These are phyloP conservation scores for Chunga burmeisteri DNA, from an alignment of 2,113 vertebrate genomes.

Conservation along the genomic window DNA sequence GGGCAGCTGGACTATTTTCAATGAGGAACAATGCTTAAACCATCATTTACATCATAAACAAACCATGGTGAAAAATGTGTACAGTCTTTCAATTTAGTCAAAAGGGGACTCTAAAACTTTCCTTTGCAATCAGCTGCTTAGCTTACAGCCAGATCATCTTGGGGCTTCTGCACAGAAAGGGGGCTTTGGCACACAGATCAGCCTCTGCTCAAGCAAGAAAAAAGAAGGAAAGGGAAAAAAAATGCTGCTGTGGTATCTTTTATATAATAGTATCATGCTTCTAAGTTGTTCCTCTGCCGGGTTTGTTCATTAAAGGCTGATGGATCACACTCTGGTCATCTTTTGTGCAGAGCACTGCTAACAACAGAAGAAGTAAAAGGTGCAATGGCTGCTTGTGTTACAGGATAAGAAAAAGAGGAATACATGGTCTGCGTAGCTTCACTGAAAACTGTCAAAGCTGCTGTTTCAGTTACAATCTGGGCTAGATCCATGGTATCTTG, in stretches of 20 bases:
- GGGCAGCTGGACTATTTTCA: slow-evolving; percentile 12
- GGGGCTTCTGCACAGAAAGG: not conserved
- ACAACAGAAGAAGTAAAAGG: not conserved
- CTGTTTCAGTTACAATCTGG: not conserved
- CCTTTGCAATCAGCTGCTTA: not conserved
- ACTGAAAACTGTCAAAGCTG: not conserved
- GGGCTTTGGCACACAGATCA: not conserved
- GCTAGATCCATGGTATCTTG: not conserved
- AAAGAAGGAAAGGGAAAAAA: not conserved
- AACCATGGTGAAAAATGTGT: not conserved
- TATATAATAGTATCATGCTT: not conserved
- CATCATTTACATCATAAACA: slow-evolving; percentile 2
- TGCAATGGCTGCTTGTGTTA: not conserved
- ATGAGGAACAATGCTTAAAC: not conserved
- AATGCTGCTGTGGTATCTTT: fast-evolving
- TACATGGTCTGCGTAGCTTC: fast-evolving
- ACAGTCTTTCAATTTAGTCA: not conserved
- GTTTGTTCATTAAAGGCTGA: not conserved
- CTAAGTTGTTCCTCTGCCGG: not conserved
- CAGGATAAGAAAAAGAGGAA: not conserved
- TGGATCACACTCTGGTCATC: not conserved
- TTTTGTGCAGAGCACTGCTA: not conserved
- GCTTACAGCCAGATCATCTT: not conserved
- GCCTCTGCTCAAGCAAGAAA: not conserved
- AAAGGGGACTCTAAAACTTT: not conserved